Evolutionary conservation across 2,888 invertebrate genomes (phyloP).

Genomic region (Prenolepis imparis): DNA sequence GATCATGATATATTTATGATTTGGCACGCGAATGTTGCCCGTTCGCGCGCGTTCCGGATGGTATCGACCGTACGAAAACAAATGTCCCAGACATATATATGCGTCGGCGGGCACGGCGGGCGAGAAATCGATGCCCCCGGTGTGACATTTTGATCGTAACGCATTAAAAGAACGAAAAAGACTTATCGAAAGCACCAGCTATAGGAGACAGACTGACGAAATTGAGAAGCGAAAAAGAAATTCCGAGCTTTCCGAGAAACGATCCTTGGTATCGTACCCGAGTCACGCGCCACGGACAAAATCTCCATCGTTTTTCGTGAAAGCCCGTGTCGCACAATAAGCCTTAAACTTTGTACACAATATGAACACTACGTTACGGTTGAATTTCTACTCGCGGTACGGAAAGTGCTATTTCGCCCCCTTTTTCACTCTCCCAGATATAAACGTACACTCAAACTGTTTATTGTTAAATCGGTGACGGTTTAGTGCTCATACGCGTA

Average conservation of each 20-base stretch:
- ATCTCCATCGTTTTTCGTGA: constrained; percentile 67
- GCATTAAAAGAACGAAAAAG: constrained; percentile 45
- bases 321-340: constrained; percentile 44
- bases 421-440: not conserved
- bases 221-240: constrained; percentile 58
- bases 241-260: constrained; percentile 21
- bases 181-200: constrained; percentile 53
- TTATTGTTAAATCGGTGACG: constrained; percentile 26
- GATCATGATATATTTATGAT: constrained; percentile 50
- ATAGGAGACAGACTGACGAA: constrained; percentile 55
- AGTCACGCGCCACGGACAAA: constrained; percentile 70
- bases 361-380: constrained; percentile 36
- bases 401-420: not conserved
- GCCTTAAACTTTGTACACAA: constrained; percentile 51
- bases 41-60: constrained; percentile 19
- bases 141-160: constrained; percentile 52
- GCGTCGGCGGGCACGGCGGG: not conserved
- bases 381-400: constrained; percentile 27
- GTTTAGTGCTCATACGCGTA: not conserved
- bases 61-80: constrained; percentile 47
- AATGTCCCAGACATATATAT: constrained; percentile 35
- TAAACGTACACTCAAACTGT: not conserved
- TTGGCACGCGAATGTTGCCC: constrained; percentile 31
- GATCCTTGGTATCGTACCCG: constrained; percentile 67
- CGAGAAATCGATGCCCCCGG: constrained; percentile 9